Base-by-base conservation (phyloP, 1,140 invertebrate species). In the Babylonia areolata region DNA sequence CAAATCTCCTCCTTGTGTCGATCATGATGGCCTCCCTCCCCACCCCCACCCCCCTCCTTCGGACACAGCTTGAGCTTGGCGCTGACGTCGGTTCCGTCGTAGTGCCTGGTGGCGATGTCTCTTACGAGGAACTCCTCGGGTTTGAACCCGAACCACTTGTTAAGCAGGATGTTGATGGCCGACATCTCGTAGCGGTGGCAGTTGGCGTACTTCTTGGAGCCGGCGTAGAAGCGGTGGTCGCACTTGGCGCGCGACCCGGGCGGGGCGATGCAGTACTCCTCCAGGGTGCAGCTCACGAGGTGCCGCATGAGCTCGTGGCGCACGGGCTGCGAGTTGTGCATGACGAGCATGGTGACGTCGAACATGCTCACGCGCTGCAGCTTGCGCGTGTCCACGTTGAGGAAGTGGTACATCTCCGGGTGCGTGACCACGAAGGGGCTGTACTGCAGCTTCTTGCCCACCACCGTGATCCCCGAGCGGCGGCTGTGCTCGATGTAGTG, bases 101-200 rank as follows among this genome's bases (percentile, higher is more conserved):
- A 87, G 28, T 87, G 42, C 51, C n/a, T 42, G 3, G 90, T 89
- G 20, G 89, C 84, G 0, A 58, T 51, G 81, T 89, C 88, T 31
- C 80, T 84, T 58, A 86, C 54, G 9, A 87, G 64, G 46, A 87
- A 89, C 20, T 84, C 46, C 5, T 84, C 79, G 31, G 77, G 20
- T 35, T 90, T 86, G 71, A 87, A 91, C 17, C 86, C 77, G 69
- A 87, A 87, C 88, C 86, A 89, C 11, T 86, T 87, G 23, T 85
- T 82, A 31, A 92, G 58, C 2, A 92, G 86, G 35, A 92, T 86
- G 75, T 92, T 92, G 11, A 91, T 82, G 58, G 89, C 90, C 23
- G 91, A 91, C 79, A 91, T 87, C 46, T 92, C 91, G 73, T 88
- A 91, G 2, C 88, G 79, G 86, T 92, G 91, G 71, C 91, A 92